Conservation (phyloP, 2,113 vertebrate genomes). For the Bujurquina vittata region DNA sequence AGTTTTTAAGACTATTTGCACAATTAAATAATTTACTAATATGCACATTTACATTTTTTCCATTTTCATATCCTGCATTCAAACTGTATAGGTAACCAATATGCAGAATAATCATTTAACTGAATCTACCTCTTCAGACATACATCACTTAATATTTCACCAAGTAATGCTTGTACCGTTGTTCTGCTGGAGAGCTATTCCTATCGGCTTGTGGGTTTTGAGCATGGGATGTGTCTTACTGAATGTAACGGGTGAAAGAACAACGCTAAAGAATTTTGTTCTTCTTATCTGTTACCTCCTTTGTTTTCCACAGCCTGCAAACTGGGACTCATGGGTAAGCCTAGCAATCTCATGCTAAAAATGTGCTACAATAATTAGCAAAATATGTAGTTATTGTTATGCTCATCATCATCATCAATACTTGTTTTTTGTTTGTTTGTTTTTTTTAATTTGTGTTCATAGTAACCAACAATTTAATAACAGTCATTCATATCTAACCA, state of each 20-base stretch:
- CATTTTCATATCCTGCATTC: background rate
- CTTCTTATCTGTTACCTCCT: conserved; percentile 7
- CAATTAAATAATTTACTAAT: background rate
- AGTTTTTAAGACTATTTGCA: background rate
- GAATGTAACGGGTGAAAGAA: background rate
- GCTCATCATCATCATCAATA: conserved; percentile 29
- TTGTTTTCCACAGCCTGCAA: conserved; percentile 57
- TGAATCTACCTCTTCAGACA: background rate
- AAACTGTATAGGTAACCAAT: background rate
- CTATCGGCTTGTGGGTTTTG: conserved; percentile 38
- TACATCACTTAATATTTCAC: background rate
- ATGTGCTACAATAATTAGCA: background rate
- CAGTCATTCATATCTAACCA: background rate
- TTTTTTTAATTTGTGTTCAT: conserved; percentile 17
- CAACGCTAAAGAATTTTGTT: background rate
- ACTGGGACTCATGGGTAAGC: conserved; percentile 79
- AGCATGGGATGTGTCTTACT: conserved; percentile 47
- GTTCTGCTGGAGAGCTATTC: conserved; percentile 28
- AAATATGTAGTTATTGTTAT: background rate
- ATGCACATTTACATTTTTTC: background rate
- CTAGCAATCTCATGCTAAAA: background rate
- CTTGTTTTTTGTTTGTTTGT: background rate
- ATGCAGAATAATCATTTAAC: background rate
- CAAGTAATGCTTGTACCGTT: conserved; percentile 27
- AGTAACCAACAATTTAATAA: background rate